Evolutionary conservation across 2,888 invertebrate species (phyloP), one percentile per base, ranked within the genome.

Genomic region (Tanypteryx hageni): DNA sequence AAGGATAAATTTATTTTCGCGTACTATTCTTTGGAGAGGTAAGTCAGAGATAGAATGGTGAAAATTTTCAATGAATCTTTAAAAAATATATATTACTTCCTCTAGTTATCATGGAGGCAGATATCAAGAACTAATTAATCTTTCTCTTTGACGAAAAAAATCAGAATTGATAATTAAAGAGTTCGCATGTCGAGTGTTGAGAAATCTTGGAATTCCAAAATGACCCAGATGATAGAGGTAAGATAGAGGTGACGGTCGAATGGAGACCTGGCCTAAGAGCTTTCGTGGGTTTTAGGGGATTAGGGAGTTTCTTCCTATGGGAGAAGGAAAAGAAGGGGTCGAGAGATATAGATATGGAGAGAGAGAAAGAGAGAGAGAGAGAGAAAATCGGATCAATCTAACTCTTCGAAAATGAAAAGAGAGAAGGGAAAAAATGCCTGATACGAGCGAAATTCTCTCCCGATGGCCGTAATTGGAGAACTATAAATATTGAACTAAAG

Each of bases 51-150:
- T n/a, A n/a, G n/a, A n/a, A n/a, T n/a, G n/a, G n/a, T n/a, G n/a
- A n/a, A n/a, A n/a, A n/a, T n/a, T n/a, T n/a, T n/a, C n/a, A n/a
- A n/a, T n/a, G n/a, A n/a, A n/a, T n/a, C 44, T 44, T 44, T 5
- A 44, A 44, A 44, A 44, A 3, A 44, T 44, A 44, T 44, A 44
- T 44, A 44, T 3, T 44, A 44, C 44, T 76, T 22, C 76, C 27
- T 76, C 76, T 76, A 76, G 22, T 76, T 22, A 76, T 76, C 22
- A 27, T 27, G n/a, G n/a, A n/a, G n/a, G 18, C 68, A 68, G 9
- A 13, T 27, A 76, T 76, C 76, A 76, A 76, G 76, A 27, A 14
- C 22, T 76, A 76, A 76, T 76, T 76, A 76, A 76, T 76, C 76
- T 44, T 5, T 44, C 44, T 44, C 44, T 44, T 44, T 44, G 22